phyloP scores from a whole-genome alignment of 2,113 vertebrate genomes.

The Bubalus kerabau region DNA sequence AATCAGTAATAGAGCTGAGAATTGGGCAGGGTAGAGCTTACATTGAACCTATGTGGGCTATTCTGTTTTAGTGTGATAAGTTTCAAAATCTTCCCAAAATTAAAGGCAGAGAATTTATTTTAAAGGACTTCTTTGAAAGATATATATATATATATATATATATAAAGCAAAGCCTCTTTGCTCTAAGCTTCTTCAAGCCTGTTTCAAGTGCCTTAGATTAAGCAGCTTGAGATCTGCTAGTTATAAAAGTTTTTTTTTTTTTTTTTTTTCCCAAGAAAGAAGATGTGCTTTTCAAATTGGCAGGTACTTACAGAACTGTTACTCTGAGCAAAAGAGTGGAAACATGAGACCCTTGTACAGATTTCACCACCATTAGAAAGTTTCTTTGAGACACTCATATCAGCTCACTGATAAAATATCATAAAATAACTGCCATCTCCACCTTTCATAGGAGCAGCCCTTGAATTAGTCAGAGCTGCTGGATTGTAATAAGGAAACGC shows the following conservation, averaged over 20 bases:
- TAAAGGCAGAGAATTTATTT: slow-evolving; percentile 8
- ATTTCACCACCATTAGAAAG: slow-evolving; percentile 28
- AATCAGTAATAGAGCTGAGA: slow-evolving; percentile 34
- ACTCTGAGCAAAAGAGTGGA: slow-evolving; percentile 6
- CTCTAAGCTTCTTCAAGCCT: background rate
- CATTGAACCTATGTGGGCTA: slow-evolving; percentile 46
- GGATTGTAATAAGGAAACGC: slow-evolving; percentile 33
- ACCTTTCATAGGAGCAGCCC: slow-evolving; percentile 50
- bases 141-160: background rate
- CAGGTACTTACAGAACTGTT: background rate
- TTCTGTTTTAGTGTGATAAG: slow-evolving; percentile 55
- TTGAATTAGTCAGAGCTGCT: slow-evolving; percentile 42
- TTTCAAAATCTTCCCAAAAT: slow-evolving; percentile 42
- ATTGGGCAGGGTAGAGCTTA: slow-evolving; percentile 20
- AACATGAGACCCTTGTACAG: slow-evolving; percentile 53
- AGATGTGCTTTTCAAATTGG: background rate
- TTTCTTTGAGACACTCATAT: background rate
- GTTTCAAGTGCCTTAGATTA: background rate
- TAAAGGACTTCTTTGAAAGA: background rate
- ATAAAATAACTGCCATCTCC: slow-evolving; percentile 52
- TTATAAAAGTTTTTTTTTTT: background rate
- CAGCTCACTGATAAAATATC: slow-evolving; percentile 66
- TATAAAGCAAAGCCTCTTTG: background rate
- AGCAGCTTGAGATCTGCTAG: slow-evolving; percentile 26
- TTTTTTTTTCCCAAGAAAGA: background rate